These are phyloP conservation scores for Lophura nycthemera DNA, from an alignment of 2,113 vertebrate species.

Conservation along the genomic window DNA sequence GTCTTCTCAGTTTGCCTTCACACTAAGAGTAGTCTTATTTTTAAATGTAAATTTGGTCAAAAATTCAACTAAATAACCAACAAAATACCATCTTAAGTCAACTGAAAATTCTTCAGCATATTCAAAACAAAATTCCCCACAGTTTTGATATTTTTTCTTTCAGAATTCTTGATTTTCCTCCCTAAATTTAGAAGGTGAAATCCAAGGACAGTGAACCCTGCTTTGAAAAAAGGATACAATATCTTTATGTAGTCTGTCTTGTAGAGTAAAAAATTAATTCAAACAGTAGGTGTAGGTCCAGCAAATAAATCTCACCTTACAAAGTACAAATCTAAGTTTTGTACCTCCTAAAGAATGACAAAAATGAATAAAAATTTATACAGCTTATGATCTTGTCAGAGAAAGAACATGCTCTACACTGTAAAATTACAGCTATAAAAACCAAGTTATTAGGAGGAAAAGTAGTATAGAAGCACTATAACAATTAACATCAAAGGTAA, in stretches of 20 bases:
- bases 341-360: background rate
- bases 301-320: slow-evolving; percentile 1
- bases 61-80: background rate
- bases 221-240: background rate
- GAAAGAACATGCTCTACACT: background rate
- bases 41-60: background rate
- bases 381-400: background rate
- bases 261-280: background rate
- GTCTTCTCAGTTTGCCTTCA: background rate
- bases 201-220: background rate
- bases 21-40: background rate
- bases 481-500: background rate
- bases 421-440: slow-evolving; percentile 53
- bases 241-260: background rate
- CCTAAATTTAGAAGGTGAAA: background rate
- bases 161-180: background rate
- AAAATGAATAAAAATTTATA: slow-evolving; percentile 1
- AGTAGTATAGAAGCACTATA: background rate
- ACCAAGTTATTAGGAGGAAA: background rate
- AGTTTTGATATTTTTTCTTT: background rate
- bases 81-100: background rate
- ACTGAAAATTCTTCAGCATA: background rate
- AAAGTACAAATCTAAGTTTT: background rate
- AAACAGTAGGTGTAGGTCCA: background rate
- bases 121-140: background rate